phyloP scores from a whole-genome alignment of 2,888 invertebrate genomes.

The Xestia c-nigrum region DNA sequence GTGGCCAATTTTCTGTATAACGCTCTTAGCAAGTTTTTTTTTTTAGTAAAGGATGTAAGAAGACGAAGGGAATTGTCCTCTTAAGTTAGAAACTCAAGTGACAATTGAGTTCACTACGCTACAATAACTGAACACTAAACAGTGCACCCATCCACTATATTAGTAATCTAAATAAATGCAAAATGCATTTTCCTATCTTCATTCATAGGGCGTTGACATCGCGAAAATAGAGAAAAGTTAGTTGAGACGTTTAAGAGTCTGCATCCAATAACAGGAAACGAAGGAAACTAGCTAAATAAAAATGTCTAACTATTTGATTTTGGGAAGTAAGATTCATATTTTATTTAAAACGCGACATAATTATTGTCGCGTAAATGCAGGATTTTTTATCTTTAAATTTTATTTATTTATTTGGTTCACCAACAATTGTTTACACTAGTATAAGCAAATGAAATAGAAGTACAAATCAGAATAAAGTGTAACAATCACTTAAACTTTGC shows the following conservation, averaged over 20 bases:
- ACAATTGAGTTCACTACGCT: conserved; percentile 2
- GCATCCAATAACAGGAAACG: not conserved
- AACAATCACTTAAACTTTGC: no score
- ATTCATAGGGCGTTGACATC: conserved; percentile 34
- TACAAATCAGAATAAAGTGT: no score
- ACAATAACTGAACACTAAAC: conserved; percentile 10
- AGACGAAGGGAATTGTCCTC: no score
- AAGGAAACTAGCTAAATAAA: not conserved
- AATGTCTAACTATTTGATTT: not conserved
- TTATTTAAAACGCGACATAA: no score
- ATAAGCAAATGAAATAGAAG: no score
- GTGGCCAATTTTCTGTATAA: no score
- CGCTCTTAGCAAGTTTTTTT: no score
- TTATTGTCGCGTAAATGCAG: no score
- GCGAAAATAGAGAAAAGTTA: conserved; percentile 7
- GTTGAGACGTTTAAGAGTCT: not conserved
- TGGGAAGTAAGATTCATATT: not conserved
- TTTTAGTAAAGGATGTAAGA: no score
- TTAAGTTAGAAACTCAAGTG: not conserved
- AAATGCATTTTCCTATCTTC: conserved; percentile 37
- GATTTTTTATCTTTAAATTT: no score
- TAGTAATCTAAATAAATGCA: conserved; percentile 42
- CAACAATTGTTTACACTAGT: no score
- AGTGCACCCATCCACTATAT: conserved; percentile 19
- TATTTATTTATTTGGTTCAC: no score